Conservation (phyloP, 2,888 invertebrate species). For the Epistrophe grossulariae region DNA sequence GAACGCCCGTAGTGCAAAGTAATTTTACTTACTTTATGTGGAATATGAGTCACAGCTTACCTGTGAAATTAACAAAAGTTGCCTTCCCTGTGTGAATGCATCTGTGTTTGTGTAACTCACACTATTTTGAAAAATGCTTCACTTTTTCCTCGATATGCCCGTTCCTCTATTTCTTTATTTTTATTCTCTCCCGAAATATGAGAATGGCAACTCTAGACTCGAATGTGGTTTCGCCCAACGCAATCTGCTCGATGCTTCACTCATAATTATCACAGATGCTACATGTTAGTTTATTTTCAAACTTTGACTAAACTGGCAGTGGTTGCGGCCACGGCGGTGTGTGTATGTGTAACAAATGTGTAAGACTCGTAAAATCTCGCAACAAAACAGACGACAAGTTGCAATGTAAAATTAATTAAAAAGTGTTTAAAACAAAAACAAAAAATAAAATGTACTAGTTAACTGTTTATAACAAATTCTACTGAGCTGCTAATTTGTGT, state of each 20-base stretch:
- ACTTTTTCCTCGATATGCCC: no score
- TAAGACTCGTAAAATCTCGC: not conserved
- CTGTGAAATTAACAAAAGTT: no score
- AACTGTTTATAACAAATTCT: not conserved
- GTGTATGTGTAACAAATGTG: not conserved
- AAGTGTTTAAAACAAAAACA: not conserved
- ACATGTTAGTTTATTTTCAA: slow-evolving; percentile 67
- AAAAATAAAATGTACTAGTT: not conserved
- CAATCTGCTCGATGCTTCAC: slow-evolving; percentile 29
- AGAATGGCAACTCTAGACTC: slow-evolving; percentile 4
- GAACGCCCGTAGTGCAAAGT: no score
- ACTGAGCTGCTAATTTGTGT: no score
- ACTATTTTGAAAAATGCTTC: no score
- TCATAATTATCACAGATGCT: slow-evolving; percentile 60
- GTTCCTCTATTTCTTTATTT: no score
- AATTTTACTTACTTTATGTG: no score
- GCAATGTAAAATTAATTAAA: not conserved
- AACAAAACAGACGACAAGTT: not conserved
- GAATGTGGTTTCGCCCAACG: slow-evolving; percentile 23
- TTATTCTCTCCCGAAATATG: no score
- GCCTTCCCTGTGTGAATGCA: no score
- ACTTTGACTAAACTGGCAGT: slow-evolving; percentile 51
- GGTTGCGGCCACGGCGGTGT: not conserved
- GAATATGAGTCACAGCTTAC: no score
- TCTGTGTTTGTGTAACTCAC: no score